Evolutionary conservation across 2,113 vertebrate genomes (phyloP).

Genomic region (Ia io): DNA sequence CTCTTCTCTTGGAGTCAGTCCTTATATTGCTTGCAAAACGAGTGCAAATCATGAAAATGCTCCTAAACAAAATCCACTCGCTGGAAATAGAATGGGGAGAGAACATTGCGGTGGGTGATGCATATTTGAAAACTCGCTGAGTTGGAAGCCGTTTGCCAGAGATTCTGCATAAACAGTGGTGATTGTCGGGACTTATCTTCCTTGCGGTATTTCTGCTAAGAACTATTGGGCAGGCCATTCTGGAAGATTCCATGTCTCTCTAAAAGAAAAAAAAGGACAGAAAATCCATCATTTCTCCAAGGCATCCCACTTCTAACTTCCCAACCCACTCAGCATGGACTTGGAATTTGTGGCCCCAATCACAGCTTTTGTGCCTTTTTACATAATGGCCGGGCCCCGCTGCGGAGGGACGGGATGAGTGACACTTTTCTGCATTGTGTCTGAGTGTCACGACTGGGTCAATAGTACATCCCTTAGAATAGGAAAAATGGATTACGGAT

Average conservation of each 20-base stretch:
- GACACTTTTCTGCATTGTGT: constrained; percentile 66
- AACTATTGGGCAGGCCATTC: not conserved
- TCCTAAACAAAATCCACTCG: not conserved
- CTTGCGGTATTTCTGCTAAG: not conserved
- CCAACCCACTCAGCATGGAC: constrained; percentile 47
- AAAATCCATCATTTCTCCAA: not conserved
- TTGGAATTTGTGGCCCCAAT: constrained; percentile 62
- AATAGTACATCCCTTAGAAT: constrained; percentile 43
- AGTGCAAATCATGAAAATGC: not conserved
- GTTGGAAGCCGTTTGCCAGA: not conserved
- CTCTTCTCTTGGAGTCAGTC: constrained; percentile 28
- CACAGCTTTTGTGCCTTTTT: constrained; percentile 58
- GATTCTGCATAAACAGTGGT: not conserved
- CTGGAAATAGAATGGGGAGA: not conserved
- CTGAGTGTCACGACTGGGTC: constrained; percentile 44
- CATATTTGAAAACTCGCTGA: not conserved
- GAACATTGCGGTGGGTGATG: not conserved
- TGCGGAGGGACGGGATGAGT: not conserved
- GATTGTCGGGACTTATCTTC: not conserved
- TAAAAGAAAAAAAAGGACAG: not conserved
- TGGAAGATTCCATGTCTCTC: not conserved
- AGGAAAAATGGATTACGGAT: constrained; percentile 40
- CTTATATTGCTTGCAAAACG: not conserved
- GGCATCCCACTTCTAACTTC: constrained; percentile 54
- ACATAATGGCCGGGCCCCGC: constrained; percentile 10